Conservation (phyloP, 2,113 vertebrate species). For the Vimba vimba region DNA sequence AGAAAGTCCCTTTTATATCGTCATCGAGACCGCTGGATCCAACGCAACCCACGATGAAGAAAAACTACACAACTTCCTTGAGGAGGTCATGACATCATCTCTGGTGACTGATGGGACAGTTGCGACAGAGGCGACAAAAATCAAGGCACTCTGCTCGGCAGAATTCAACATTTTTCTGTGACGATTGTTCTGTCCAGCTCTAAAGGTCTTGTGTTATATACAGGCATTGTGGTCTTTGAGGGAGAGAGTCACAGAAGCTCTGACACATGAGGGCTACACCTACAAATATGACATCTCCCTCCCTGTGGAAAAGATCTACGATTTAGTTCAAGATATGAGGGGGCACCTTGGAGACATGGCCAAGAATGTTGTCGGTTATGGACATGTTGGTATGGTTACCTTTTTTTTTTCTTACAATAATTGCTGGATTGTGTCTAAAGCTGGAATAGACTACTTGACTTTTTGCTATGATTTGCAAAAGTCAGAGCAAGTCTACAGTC, state of each 20-base stretch:
- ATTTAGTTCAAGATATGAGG: constrained; percentile 83
- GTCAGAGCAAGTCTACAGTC: not conserved
- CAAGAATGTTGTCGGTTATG: constrained; percentile 90
- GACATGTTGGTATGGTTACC: constrained; percentile 86
- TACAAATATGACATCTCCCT: constrained; percentile 95
- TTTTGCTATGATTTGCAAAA: not conserved
- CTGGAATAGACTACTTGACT: not conserved
- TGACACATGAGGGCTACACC: constrained; percentile 84
- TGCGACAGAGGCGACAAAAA: constrained; percentile 84
- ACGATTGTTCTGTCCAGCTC: not conserved
- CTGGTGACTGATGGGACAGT: constrained; percentile 86
- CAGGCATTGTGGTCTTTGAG: constrained; percentile 90
- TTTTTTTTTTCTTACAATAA: not conserved
- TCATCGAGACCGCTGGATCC: constrained; percentile 94
- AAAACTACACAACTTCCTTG: constrained; percentile 87
- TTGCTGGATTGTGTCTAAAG: not conserved
- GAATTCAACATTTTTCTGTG: not conserved
- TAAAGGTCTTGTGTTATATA: not conserved
- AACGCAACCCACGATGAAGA: constrained; percentile 81
- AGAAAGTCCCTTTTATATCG: constrained; percentile 90
- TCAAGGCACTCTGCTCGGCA: constrained; percentile 75
- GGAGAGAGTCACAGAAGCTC: constrained; percentile 90
- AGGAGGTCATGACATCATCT: constrained; percentile 76
- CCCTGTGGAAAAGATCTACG: constrained; percentile 86
- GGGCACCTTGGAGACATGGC: constrained; percentile 77